Percentiles rank a stretch among this genome's conserved stretches.
Evolutionary conservation across 2,113 vertebrate genomes (phyloP).

Genomic region (Addax nasomaculatus): DNA sequence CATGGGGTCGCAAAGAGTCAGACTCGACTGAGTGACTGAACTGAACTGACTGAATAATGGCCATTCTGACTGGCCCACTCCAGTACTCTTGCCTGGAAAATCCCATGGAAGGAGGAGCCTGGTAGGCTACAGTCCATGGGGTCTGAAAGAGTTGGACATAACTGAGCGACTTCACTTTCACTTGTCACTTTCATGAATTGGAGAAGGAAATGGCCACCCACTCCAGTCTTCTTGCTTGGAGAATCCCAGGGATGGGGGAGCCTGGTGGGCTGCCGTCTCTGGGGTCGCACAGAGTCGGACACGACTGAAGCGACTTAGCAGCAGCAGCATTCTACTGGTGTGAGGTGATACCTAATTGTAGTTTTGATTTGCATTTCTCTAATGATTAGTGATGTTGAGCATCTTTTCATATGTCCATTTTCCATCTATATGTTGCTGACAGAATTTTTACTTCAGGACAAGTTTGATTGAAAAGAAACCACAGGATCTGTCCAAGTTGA

Average conservation of each 20-base stretch:
- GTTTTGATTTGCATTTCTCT: background rate
- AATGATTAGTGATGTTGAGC: background rate
- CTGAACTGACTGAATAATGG: background rate
- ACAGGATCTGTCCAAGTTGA: background rate
- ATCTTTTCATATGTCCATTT: background rate
- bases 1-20: too few species aligned
- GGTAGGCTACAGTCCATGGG: background rate
- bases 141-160: fast-evolving
- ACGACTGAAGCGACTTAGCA: background rate
- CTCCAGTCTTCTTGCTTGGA: background rate
- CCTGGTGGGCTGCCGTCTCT: background rate
- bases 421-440: background rate
- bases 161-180: background rate
- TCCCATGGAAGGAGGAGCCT: background rate
- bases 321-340: background rate
- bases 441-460: slow-evolving; percentile 10
- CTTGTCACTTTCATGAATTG: background rate
- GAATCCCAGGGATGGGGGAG: background rate
- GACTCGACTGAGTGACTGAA: too few species aligned
- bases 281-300: background rate
- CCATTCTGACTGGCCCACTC: background rate
- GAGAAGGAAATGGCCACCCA: background rate
- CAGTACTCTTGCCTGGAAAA: background rate
- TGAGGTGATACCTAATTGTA: background rate
- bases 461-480: slow-evolving; percentile 29